These are phyloP conservation scores for Entomyzon cyanotis DNA, from an alignment of 2,113 vertebrate species.

Conservation along the genomic window DNA sequence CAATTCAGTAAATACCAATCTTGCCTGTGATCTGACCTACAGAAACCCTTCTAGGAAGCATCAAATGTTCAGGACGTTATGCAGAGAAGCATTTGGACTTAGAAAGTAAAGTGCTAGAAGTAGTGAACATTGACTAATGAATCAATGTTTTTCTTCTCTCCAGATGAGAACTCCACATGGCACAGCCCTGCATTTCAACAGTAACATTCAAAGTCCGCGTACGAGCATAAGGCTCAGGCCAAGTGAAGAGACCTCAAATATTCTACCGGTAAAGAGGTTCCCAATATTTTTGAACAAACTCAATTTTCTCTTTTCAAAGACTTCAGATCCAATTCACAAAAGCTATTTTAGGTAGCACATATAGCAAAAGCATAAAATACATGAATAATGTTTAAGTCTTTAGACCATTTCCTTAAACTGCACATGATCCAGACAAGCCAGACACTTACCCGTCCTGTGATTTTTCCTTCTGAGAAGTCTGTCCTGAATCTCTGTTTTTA, in stretches of 20 bases:
- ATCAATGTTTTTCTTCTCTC: neutral
- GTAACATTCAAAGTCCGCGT: neutral
- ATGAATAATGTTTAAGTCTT: neutral
- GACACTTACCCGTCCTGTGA: conserved; percentile 93
- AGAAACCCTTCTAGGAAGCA: neutral
- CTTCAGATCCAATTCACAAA: neutral
- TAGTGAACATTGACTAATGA: neutral
- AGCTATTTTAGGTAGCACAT: neutral
- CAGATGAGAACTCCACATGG: neutral
- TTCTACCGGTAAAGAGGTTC: neutral
- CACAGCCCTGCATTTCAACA: neutral
- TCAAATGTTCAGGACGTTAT: neutral
- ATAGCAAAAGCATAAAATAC: neutral
- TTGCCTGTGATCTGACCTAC: neutral
- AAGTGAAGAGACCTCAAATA: neutral
- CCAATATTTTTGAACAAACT: neutral
- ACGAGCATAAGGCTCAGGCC: neutral
- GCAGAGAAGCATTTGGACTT: neutral
- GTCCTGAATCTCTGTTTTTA: conserved; percentile 92
- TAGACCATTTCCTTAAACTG: neutral
- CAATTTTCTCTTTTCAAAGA: neutral
- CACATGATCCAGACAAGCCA: neutral
- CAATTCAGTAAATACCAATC: neutral
- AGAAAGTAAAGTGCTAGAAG: neutral
- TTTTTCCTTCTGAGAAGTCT: conserved; percentile 98